Conservation (phyloP, 2,113 vertebrate species). For the Perca fluviatilis region DNA sequence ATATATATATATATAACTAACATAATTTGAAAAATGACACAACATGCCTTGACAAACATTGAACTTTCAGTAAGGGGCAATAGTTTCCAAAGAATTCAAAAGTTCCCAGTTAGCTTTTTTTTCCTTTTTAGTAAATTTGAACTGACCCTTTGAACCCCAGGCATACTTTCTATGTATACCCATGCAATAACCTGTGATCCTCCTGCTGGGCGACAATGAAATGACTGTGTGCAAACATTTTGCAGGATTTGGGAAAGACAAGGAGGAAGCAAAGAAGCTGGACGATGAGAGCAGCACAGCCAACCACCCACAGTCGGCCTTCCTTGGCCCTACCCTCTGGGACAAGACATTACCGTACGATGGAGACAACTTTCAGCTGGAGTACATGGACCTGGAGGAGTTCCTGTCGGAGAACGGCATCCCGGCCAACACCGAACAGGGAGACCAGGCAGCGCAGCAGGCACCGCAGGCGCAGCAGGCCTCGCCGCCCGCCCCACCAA, state of each 20-base stretch:
- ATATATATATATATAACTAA: too few species aligned
- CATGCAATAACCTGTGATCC: not conserved
- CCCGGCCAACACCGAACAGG: constrained; percentile 91
- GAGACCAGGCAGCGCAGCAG: constrained; percentile 81
- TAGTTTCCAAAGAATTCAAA: too few species aligned
- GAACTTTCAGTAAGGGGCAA: too few species aligned
- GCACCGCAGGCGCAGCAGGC: constrained; percentile 67
- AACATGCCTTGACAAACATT: too few species aligned
- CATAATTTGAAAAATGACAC: too few species aligned
- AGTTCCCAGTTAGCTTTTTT: not conserved
- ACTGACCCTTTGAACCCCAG: not conserved
- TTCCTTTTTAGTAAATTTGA: not conserved
- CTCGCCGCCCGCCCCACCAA: constrained; percentile 75
- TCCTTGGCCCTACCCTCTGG: constrained; percentile 97
- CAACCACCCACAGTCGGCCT: constrained; percentile 94
- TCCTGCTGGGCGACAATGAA: not conserved
- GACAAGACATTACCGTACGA: constrained; percentile 99
- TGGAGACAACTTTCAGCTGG: constrained; percentile 97
- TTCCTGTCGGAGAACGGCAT: constrained; percentile 99
- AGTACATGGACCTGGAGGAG: constrained; percentile 99
- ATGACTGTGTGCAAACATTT: constrained; percentile 45
- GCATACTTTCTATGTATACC: not conserved
- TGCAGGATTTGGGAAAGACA: constrained; percentile 92
- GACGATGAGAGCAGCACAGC: constrained; percentile 89
- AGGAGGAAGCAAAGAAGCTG: constrained; percentile 95